These are phyloP conservation scores for Pycnomerus fuliginosus DNA, from an alignment of 2,888 invertebrate species.

Conservation along the genomic window DNA sequence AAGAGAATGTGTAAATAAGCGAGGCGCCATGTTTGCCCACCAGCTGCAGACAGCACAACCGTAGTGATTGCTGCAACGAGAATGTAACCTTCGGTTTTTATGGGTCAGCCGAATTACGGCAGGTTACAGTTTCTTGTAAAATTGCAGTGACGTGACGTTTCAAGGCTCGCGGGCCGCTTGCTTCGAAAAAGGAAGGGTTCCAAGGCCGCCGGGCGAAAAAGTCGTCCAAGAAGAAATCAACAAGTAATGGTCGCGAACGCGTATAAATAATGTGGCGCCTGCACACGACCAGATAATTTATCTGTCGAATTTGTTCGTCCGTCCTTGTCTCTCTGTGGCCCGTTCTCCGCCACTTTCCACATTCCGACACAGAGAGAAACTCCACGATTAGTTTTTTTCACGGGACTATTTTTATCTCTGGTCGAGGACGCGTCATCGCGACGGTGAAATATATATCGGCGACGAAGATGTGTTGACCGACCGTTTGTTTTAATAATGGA, in stretches of 20 bases:
- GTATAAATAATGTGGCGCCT: slow-evolving; percentile 25
- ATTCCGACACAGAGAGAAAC: slow-evolving; percentile 16
- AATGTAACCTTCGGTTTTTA: slow-evolving; percentile 16
- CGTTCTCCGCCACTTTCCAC: slow-evolving; percentile 9
- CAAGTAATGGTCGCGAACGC: slow-evolving; percentile 20
- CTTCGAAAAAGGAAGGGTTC: too few species aligned
- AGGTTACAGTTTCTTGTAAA: slow-evolving; percentile 19
- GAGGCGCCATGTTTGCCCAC: slow-evolving; percentile 39
- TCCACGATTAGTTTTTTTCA: slow-evolving; percentile 11
- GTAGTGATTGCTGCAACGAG: not conserved
- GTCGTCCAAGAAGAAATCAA: too few species aligned
- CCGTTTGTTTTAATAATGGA: too few species aligned
- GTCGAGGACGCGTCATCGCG: slow-evolving; percentile 6
- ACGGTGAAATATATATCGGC: slow-evolving; percentile 4
- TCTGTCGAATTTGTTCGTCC: slow-evolving; percentile 14
- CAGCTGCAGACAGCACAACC: slow-evolving; percentile 29
- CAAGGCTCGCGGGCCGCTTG: slow-evolving; percentile 11
- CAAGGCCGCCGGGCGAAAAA: too few species aligned
- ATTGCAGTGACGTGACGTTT: slow-evolving; percentile 13
- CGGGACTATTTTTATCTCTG: slow-evolving; percentile 18
- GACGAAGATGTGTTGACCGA: too few species aligned
- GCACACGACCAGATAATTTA: slow-evolving; percentile 12
- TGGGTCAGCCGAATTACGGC: slow-evolving; percentile 21
- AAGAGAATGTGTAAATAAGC: slow-evolving; percentile 30
- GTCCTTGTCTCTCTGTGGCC: slow-evolving; percentile 18